A percentile compares a stretch with the other conserved stretches of the same genome.
These are phyloP conservation scores for Sminthurides bifidus DNA, from an alignment of 1,140 invertebrate genomes.

Conservation along the genomic window DNA sequence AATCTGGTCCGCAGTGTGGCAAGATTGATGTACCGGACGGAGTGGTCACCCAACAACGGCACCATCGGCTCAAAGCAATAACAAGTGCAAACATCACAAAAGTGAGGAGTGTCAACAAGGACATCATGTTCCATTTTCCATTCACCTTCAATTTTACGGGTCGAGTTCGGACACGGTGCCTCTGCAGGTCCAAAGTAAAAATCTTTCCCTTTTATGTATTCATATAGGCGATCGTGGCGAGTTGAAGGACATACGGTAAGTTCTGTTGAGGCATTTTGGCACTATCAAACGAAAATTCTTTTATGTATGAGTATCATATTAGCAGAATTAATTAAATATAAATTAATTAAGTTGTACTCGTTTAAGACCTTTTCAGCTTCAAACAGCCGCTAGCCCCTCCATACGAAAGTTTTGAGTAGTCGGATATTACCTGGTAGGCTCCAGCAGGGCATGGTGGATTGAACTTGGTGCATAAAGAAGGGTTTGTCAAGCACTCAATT, in stretches of 20 bases:
- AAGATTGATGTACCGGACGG: neutral
- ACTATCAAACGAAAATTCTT: neutral
- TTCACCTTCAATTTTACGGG: neutral
- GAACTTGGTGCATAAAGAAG: conserved; percentile 1
- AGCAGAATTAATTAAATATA: neutral
- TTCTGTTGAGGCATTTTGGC: conserved; percentile 8
- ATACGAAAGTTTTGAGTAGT: neutral
- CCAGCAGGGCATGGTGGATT: conserved; percentile 10
- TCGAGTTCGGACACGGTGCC: neutral
- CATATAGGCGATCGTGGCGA: conserved; percentile 8
- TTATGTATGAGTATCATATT: neutral
- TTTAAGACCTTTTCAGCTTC: neutral
- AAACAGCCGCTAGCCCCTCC: neutral
- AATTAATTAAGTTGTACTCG: no score
- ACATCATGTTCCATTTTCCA: conserved; percentile 13
- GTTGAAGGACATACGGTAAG: conserved; percentile 12
- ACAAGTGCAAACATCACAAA: conserved; percentile 17
- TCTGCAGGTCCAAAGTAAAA: conserved; percentile 7
- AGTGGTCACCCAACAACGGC: neutral
- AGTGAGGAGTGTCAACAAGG: conserved; percentile 12
- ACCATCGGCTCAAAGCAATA: conserved; percentile 15
- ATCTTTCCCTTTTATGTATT: conserved; percentile 8
- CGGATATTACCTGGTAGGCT: conserved; percentile 3
- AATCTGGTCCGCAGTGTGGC: neutral
- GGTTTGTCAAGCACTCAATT: conserved; percentile 2